Evolutionary conservation across 2,113 vertebrate genomes (phyloP).

Genomic region (Meles meles): DNA sequence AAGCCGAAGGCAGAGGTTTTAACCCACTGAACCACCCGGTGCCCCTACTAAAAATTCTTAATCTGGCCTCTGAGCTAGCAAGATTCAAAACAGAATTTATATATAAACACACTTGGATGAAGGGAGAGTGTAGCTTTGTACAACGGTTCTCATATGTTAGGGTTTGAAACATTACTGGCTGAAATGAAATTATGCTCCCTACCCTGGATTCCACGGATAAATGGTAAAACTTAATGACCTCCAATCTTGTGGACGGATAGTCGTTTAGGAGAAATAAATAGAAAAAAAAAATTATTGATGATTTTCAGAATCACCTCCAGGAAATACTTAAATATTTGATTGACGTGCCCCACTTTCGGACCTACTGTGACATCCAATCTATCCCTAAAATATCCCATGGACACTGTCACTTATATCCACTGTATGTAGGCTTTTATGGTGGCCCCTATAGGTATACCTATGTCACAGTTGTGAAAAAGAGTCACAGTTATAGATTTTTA

Average conservation of each 20-base stretch:
- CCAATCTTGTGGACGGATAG: not conserved
- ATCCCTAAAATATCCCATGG: not conserved
- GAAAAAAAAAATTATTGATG: not conserved
- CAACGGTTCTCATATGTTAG: not conserved
- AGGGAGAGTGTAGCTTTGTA: not conserved
- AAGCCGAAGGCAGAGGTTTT: no score
- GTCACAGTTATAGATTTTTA: not conserved
- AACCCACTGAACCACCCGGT: no score
- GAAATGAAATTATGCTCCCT: not conserved
- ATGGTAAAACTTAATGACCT: not conserved
- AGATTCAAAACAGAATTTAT: not conserved
- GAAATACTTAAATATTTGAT: not conserved
- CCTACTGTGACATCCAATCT: not conserved
- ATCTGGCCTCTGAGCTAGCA: not conserved
- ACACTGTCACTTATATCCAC: not conserved
- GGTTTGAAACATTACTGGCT: not conserved
- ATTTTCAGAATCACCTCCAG: not conserved
- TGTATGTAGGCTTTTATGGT: not conserved
- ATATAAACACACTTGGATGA: not conserved
- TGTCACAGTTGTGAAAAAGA: not conserved
- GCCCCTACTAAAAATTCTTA: not conserved
- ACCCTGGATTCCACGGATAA: not conserved
- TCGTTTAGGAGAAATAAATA: not conserved
- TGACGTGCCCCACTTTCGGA: not conserved
- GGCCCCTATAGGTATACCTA: not conserved